phyloP scores from a whole-genome alignment of 2,797 vertebrate genomes.

The Balearica regulorum region DNA sequence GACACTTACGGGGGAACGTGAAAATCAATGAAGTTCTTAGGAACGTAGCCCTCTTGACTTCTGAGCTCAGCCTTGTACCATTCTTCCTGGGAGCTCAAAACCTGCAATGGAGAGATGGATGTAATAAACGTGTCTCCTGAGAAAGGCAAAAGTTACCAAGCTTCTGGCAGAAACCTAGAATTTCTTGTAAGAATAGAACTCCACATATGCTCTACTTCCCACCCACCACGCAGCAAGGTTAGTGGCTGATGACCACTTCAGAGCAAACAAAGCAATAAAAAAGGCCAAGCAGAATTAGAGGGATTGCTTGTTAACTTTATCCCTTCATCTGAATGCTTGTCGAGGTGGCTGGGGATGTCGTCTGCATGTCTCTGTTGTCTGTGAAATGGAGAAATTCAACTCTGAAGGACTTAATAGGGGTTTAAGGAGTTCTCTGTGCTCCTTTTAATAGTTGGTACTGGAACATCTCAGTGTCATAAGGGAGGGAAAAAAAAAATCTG shows the following conservation, averaged over 20 bases:
- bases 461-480: neutral
- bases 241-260: neutral
- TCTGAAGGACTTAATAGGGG: neutral
- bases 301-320: neutral
- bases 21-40: conserved; percentile 90
- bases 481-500: neutral
- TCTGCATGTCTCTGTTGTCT: neutral
- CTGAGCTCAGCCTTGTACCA: conserved; percentile 93
- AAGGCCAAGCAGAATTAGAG: neutral
- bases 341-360: neutral
- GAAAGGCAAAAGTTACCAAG: neutral
- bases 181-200: neutral
- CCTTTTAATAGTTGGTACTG: neutral
- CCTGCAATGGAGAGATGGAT: conserved; percentile 63
- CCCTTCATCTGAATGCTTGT: neutral
- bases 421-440: conserved; percentile 8
- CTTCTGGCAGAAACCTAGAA: neutral
- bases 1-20: conserved; percentile 79
- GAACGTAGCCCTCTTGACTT: conserved; percentile 87
- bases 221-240: neutral
- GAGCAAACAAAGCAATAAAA: neutral
- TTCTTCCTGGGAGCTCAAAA: conserved; percentile 84
- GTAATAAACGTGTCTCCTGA: neutral
- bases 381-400: conserved; percentile 9
- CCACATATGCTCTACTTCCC: neutral